Conservation (phyloP, 2,113 vertebrate genomes). For the Microcebus lehilahytsara region DNA sequence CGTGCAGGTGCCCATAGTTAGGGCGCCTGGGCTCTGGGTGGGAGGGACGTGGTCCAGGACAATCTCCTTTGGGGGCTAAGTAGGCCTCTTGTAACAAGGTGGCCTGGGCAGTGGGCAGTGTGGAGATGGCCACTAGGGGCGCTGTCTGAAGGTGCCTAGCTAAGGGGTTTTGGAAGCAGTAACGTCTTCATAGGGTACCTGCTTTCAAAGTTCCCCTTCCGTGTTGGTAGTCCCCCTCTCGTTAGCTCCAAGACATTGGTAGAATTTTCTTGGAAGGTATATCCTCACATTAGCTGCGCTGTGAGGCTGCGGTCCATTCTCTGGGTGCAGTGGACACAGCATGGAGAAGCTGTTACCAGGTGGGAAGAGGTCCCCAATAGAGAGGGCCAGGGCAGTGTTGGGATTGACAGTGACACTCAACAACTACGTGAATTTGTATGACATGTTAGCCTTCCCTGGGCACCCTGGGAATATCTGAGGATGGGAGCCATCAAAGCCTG, state of each 20-base stretch:
- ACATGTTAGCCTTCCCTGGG: not conserved
- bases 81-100: not conserved
- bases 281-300: not conserved
- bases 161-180: not conserved
- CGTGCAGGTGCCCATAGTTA: not conserved
- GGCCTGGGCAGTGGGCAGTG: fast-evolving
- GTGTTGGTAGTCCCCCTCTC: not conserved
- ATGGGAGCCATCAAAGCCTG: not conserved
- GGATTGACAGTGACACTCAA: not conserved
- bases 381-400: not conserved
- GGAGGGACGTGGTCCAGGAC: not conserved
- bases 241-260: not conserved
- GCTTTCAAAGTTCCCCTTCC: not conserved
- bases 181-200: fast-evolving
- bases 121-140: not conserved
- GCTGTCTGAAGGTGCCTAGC: not conserved
- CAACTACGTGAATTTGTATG: not conserved
- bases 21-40: not conserved
- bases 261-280: not conserved
- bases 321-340: not conserved
- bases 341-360: not conserved
- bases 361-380: not conserved
- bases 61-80: not conserved
- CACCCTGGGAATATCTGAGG: not conserved
- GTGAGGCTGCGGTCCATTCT: not conserved